These are phyloP conservation scores for Caenorhabditis angaria DNA, from an alignment of 2,888 invertebrate species.

Conservation along the genomic window DNA sequence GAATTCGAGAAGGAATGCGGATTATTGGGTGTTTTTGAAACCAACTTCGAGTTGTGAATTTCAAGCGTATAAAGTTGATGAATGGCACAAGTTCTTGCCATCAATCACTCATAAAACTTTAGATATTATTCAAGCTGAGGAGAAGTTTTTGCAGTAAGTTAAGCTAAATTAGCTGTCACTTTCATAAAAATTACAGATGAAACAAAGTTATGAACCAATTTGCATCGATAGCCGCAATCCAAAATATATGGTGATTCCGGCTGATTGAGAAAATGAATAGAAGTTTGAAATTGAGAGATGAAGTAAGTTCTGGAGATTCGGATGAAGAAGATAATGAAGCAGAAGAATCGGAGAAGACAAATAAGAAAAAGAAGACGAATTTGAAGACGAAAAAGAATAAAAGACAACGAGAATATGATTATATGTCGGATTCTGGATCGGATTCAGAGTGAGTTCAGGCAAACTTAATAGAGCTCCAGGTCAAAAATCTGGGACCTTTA, in stretches of 20 bases:
- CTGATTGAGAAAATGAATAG: constrained; percentile 37
- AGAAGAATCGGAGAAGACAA: constrained; percentile 26
- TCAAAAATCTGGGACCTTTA: no score
- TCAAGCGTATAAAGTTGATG: constrained; percentile 78
- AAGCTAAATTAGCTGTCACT: not conserved
- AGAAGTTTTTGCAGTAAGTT: constrained; percentile 86
- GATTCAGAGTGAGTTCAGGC: constrained; percentile 70
- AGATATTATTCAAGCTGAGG: constrained; percentile 96
- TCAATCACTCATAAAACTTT: constrained; percentile 90
- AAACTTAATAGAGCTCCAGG: no score
- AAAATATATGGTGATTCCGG: no score
- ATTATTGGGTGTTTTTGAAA: constrained; percentile 98
- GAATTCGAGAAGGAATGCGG: constrained; percentile 94
- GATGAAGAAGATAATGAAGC: constrained; percentile 44
- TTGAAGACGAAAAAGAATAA: constrained; percentile 49
- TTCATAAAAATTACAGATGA: constrained; percentile 77
- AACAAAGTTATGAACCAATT: constrained; percentile 96
- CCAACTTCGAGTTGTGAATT: constrained; percentile 75
- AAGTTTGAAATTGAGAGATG: constrained; percentile 69
- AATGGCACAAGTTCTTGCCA: constrained; percentile 94
- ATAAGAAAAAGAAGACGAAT: constrained; percentile 52
- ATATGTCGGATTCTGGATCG: constrained; percentile 70
- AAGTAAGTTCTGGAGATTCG: constrained; percentile 46
- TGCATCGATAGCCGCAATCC: constrained; percentile 76
- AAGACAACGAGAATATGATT: constrained; percentile 67